phyloP scores from a whole-genome alignment of 2,113 vertebrate species.

The Stomatorhinus ivindoensis region DNA sequence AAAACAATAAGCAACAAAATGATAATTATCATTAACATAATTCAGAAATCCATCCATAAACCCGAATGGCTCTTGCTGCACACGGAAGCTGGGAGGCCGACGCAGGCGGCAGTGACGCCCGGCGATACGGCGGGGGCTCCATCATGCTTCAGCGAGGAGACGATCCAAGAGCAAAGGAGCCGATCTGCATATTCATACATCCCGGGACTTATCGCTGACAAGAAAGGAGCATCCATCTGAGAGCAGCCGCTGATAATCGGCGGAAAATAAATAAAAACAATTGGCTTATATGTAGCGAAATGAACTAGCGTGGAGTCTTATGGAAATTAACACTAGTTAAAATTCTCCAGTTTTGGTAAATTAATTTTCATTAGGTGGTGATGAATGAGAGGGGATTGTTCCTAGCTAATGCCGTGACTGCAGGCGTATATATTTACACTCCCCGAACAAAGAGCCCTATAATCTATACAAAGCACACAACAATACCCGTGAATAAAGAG shows the following conservation, averaged over 20 bases:
- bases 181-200: neutral
- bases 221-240: neutral
- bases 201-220: neutral
- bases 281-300: neutral
- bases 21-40: neutral
- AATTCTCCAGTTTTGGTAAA: slow-evolving; percentile 53
- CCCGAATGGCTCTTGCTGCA: neutral
- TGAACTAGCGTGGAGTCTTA: slow-evolving; percentile 21
- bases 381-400: slow-evolving; percentile 55
- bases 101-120: neutral
- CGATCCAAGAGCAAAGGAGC: neutral
- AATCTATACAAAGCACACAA: slow-evolving; percentile 85
- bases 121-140: neutral
- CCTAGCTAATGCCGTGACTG: slow-evolving; percentile 69
- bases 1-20: neutral
- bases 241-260: neutral
- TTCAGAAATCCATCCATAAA: slow-evolving; percentile 20
- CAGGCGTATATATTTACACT: slow-evolving; percentile 80
- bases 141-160: neutral
- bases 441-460: slow-evolving; percentile 81
- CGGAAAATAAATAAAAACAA: neutral
- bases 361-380: slow-evolving; percentile 59
- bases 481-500: slow-evolving; percentile 83
- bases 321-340: slow-evolving; percentile 34
- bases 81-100: neutral